Conservation (phyloP, 2,888 invertebrate genomes). For the Rhopalosiphum nymphaeae region DNA sequence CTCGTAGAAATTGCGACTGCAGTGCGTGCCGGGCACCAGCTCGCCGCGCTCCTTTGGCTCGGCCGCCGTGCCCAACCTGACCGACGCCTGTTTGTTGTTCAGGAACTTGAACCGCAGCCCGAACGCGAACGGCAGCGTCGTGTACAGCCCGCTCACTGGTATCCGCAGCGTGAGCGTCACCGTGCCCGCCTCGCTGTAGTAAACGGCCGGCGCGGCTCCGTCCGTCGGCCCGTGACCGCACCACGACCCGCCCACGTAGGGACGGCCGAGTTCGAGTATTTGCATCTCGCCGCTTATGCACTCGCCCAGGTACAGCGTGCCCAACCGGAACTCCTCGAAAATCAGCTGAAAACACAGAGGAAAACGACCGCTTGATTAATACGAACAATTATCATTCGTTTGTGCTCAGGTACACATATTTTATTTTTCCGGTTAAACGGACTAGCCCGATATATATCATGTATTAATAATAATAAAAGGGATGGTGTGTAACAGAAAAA, state of each 20-base stretch:
- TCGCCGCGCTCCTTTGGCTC: constrained; percentile 84
- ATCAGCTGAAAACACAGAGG: constrained; percentile 75
- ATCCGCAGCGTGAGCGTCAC: constrained; percentile 80
- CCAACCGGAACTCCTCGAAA: constrained; percentile 90
- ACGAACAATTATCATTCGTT: no score
- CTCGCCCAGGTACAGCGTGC: constrained; percentile 84
- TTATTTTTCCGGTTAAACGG: no score
- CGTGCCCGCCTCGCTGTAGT: constrained; percentile 90
- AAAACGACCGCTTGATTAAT: no score
- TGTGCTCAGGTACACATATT: no score
- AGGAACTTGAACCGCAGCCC: constrained; percentile 86
- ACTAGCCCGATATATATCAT: no score
- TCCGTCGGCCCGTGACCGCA: constrained; percentile 89
- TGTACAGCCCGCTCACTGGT: constrained; percentile 70
- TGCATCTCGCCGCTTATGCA: constrained; percentile 92
- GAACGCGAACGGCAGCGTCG: constrained; percentile 82
- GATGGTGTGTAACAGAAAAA: no score
- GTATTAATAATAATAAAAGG: no score
- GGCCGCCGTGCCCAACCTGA: constrained; percentile 80
- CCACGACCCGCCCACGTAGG: constrained; percentile 92
- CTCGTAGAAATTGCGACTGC: constrained; percentile 87
- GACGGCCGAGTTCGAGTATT: constrained; percentile 86
- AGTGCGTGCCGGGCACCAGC: constrained; percentile 86
- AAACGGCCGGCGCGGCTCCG: constrained; percentile 87
- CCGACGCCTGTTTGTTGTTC: constrained; percentile 77